Base-by-base conservation (phyloP, 2,888 invertebrate genomes). In the Siphonodentalium dalli region DNA sequence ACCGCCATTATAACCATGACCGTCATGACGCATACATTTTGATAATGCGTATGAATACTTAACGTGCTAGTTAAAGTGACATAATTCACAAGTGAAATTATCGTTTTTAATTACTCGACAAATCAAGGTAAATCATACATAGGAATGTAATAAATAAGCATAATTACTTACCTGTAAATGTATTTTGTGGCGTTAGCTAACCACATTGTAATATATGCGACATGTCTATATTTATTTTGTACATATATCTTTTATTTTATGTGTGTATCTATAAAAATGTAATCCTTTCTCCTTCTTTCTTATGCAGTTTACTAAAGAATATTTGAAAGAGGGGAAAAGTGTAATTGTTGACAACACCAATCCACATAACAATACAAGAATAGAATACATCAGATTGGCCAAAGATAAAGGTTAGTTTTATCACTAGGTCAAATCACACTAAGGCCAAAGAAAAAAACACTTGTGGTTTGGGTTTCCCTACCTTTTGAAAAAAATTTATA, bases 341-440 rank as follows among this genome's bases (percentile, higher is more conserved):
- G 77, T 81, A 13, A 75, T 77, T 1, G 69, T 74, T 15, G 81
- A 81, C 57, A 81, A 81, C 59, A 81, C 81, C 3, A 79, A 78
- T 49, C 76, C 79, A 4, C 61, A 68, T 7, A 54, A 38, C 18
- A 48, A 56, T 33, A 68, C 67, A 15, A 61, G 79, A 34, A 63
- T 60, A 39, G 61, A 68, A 11, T 79, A 73, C 52, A 60, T 77
- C 6, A 49, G 66, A 2, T 46, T 73, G 18, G 78, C 78, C 9
- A 69, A 74, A 52, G 62, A 66, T 39, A 41, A 55, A 54, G 68
- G 70, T 71, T 45, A 49, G 48, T 40, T 1, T 3, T 1, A n/a
- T 13, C n/a, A 3, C 3, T 13, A 3, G 13, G 26, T n/a, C n/a
- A n/a, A n/a, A n/a, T n/a, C n/a, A n/a, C 18, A 18, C 34, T 34